Evolutionary conservation across 2,113 vertebrate species (phyloP), one percentile per base, ranked within the genome.

Genomic region (Elephas maximus): DNA sequence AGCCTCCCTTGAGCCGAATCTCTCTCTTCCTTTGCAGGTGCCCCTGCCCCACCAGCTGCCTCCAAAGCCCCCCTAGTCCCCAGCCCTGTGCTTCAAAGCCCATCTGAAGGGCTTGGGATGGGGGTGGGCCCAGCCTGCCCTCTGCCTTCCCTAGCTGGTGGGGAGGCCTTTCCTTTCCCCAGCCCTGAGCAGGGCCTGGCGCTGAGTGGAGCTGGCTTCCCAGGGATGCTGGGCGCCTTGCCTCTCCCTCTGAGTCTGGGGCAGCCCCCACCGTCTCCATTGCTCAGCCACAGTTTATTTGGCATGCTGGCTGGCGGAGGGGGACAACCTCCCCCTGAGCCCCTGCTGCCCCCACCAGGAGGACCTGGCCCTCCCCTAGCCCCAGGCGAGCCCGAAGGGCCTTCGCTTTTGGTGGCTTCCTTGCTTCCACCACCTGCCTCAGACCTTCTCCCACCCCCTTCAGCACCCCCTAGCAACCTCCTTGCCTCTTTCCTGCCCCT

Each of bases 101-200:
- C 98, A 90, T 95, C 97, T 23, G 98, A 98, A 65, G 97, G 92
- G 90, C 90, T 98, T 14, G 97, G 97, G 84, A 87, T 97, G 93
- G 96, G 91, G 78, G 95, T 82, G 7, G 97, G 93, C 78, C 91
- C 97, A 83, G 94, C 95, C 97, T 96, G 95, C 97, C 89, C 95
- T 94, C 91, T 97, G 83, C 97, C 97, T 69, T 95, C 98, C 4
- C 94, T 97, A 80, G 82, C 97, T 89, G 98, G 97, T 11, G 98
- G 99, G 76, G 99, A 99, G 98, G 98, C 98, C 77, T 99, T 99
- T 97, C 98, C 99, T n/a, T 99, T 99, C 95, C 98, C 99, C 96
- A 99, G 98, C 87, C 99, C 98, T 96, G 99, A 99, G 92, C 99
- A 99, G 98, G 98, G 98, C 88, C 98, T 99, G 98, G 99, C 99